phyloP scores from a whole-genome alignment of 2,113 vertebrate genomes.

The Nibea coibor region DNA sequence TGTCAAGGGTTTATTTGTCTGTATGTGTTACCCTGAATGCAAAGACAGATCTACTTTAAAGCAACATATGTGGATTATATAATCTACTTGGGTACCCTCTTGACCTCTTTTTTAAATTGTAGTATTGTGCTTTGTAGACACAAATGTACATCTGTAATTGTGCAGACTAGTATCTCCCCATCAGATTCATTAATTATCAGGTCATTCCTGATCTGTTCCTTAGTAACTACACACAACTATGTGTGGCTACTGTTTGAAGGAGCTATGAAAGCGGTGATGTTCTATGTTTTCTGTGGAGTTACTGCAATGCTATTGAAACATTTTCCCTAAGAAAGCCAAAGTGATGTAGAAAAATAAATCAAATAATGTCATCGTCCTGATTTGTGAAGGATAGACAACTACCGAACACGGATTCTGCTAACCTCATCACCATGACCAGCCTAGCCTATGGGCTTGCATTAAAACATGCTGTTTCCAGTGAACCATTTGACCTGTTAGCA shows the following conservation, averaged over 20 bases:
- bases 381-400: background rate
- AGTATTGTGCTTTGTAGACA: background rate
- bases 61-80: background rate
- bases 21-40: background rate
- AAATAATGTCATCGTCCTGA: background rate
- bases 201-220: too few relatives aligned
- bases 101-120: background rate
- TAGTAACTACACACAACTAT: too few relatives aligned
- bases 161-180: background rate
- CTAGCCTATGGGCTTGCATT: background rate
- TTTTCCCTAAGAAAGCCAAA: background rate
- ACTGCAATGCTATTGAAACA: background rate
- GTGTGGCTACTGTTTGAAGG: background rate
- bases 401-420: background rate
- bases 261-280: background rate
- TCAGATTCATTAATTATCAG: too few relatives aligned
- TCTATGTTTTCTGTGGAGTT: background rate
- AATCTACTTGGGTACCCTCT: background rate
- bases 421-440: background rate
- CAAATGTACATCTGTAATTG: background rate
- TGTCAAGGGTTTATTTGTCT: background rate
- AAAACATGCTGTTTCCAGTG: background rate
- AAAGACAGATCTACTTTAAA: background rate
- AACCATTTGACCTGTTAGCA: background rate
- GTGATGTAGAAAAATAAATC: background rate